Percentiles rank a stretch among this genome's conserved stretches.
These are phyloP conservation scores for Babyrousa celebensis DNA, from an alignment of 2,797 vertebrate species.

Conservation along the genomic window DNA sequence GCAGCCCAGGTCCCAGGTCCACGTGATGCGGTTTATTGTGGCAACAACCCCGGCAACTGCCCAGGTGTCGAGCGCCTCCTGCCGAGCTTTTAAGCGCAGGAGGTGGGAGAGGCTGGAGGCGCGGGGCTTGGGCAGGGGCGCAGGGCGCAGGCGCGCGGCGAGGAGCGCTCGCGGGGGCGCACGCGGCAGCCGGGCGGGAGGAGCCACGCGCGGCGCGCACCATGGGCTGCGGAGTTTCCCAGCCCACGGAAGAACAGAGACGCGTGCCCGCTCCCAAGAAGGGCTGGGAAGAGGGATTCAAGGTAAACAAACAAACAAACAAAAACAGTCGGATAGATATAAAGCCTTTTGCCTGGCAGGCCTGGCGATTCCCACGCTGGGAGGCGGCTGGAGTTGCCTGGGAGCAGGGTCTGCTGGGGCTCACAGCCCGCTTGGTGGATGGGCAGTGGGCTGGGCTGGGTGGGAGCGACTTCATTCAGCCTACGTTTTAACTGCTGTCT, in stretches of 20 bases:
- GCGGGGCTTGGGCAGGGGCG: background rate
- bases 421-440: background rate
- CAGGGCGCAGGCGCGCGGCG: background rate
- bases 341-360: background rate
- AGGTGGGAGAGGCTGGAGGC: background rate
- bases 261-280: conserved; percentile 75
- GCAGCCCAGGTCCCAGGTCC: conserved; percentile 61
- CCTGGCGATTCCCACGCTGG: background rate
- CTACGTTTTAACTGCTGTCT: background rate
- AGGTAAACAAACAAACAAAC: conserved; percentile 77
- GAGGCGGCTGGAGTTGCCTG: background rate
- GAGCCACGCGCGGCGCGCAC: background rate
- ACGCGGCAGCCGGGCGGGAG: accelerated
- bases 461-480: background rate
- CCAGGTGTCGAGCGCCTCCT: conserved; percentile 74
- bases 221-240: conserved; percentile 87
- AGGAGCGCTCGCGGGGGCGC: background rate
- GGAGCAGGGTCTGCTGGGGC: background rate
- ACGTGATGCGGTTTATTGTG: conserved; percentile 89
- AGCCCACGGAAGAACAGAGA: background rate
- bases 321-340: background rate
- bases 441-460: background rate
- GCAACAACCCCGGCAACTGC: conserved; percentile 89
- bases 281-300: conserved; percentile 74
- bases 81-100: conserved; percentile 25